Evolutionary conservation across 2,113 vertebrate genomes (phyloP).

Genomic region (Delphinus delphis): DNA sequence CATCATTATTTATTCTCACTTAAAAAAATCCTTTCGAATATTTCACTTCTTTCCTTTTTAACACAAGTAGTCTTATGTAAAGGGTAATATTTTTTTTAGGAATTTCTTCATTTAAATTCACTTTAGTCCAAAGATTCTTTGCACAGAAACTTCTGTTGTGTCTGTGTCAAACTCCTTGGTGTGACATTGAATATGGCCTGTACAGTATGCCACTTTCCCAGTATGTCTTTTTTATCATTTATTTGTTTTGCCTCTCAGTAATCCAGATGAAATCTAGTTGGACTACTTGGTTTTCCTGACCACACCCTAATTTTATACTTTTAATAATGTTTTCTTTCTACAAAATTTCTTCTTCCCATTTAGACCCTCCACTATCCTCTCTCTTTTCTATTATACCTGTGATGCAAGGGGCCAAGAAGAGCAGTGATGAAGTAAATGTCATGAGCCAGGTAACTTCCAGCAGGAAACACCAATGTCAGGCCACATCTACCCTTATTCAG

Average conservation of each 20-base stretch:
- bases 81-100: neutral
- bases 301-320: neutral
- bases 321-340: neutral
- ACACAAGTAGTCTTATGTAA: neutral
- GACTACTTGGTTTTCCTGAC: neutral
- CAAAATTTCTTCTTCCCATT: neutral
- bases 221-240: neutral
- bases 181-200: neutral
- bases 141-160: neutral
- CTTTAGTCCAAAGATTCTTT: neutral
- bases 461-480: neutral
- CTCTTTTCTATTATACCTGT: neutral
- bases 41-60: neutral
- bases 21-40: neutral
- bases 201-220: accelerated
- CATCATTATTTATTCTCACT: neutral
- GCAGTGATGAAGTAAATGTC: neutral
- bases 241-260: neutral
- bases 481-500: neutral
- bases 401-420: neutral
- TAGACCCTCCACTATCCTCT: neutral
- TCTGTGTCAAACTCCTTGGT: neutral
- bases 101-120: neutral
- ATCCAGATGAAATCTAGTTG: neutral
- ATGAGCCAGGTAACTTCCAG: neutral